phyloP scores from a whole-genome alignment of 2,888 invertebrate species.

The Sthenelais limicola region DNA sequence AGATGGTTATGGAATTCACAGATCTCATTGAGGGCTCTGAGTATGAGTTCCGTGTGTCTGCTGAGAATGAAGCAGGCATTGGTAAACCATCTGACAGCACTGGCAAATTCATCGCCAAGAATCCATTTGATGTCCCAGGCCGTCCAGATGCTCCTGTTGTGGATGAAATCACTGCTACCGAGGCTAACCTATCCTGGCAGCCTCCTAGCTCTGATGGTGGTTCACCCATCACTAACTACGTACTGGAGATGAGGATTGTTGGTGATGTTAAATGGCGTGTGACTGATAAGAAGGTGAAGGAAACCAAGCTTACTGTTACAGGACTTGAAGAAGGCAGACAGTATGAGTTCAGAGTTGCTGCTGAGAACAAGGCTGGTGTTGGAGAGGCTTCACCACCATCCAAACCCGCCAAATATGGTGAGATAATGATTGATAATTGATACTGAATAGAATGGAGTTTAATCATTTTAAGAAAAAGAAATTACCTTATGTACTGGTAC shows the following conservation, averaged over 20 bases:
- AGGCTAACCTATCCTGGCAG: constrained; percentile 45
- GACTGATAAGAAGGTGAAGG: constrained; percentile 55
- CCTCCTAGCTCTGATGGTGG: constrained; percentile 47
- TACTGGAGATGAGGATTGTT: constrained; percentile 47
- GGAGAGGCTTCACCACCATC: constrained; percentile 73
- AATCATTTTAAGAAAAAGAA: no score
- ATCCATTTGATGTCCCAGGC: constrained; percentile 62
- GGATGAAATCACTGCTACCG: constrained; percentile 40
- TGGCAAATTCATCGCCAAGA: constrained; percentile 57
- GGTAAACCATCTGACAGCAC: constrained; percentile 66
- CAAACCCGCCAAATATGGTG: constrained; percentile 47
- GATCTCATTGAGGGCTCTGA: constrained; percentile 65
- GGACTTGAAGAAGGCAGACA: constrained; percentile 93
- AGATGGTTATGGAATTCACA: constrained; percentile 60
- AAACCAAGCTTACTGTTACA: constrained; percentile 49
- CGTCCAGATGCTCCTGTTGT: constrained; percentile 43
- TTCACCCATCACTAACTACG: constrained; percentile 45
- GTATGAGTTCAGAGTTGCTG: constrained; percentile 89
- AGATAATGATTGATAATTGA: no score
- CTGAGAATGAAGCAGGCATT: constrained; percentile 69
- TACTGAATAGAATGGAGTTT: no score
- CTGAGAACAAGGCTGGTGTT: constrained; percentile 91
- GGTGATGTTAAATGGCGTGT: constrained; percentile 59
- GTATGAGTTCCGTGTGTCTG: constrained; percentile 69
- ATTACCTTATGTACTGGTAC: no score